Evolutionary conservation across 1,140 invertebrate genomes (phyloP).

Genomic region (Drosophila sucinea): DNA sequence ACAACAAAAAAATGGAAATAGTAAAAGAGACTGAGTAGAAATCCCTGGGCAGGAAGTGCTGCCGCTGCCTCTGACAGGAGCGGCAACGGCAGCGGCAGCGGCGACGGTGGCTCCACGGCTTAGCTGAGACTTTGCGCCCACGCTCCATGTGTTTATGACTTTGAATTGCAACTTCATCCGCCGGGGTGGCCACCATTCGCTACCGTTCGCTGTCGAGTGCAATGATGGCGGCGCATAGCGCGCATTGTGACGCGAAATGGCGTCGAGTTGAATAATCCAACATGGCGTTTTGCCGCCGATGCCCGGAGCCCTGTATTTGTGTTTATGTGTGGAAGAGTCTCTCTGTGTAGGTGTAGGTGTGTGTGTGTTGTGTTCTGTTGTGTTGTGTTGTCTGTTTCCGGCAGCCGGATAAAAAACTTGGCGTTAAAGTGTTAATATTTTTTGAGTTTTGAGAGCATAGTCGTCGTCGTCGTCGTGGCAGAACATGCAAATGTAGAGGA

Average conservation of each 20-base stretch:
- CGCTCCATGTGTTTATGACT: constrained; percentile 80
- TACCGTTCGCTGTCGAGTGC: constrained; percentile 72
- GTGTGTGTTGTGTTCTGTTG: constrained; percentile 36
- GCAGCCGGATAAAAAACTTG: constrained; percentile 80
- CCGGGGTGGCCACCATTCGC: constrained; percentile 34
- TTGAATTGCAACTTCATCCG: constrained; percentile 81
- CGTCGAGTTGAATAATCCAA: constrained; percentile 80
- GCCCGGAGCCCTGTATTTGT: constrained; percentile 48
- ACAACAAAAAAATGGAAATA: constrained; percentile 32
- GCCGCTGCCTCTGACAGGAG: constrained; percentile 49
- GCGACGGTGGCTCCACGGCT: constrained; percentile 65
- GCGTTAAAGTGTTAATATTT: constrained; percentile 80
- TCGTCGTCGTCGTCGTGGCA: constrained; percentile 49
- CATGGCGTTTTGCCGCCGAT: constrained; percentile 73
- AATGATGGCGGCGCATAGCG: constrained; percentile 76
- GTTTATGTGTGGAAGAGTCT: constrained; percentile 35
- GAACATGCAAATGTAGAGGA: constrained; percentile 56
- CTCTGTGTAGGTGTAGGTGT: background rate
- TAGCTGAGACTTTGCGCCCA: constrained; percentile 79
- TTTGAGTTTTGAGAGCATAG: constrained; percentile 75
- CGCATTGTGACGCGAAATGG: constrained; percentile 79
- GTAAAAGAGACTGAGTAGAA: constrained; percentile 23
- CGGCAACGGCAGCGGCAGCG: constrained; percentile 42
- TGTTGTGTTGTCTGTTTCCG: constrained; percentile 71
- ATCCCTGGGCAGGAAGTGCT: constrained; percentile 61